Base-by-base conservation (phyloP, 2,888 invertebrate species). In the Colostygia pectinataria region DNA sequence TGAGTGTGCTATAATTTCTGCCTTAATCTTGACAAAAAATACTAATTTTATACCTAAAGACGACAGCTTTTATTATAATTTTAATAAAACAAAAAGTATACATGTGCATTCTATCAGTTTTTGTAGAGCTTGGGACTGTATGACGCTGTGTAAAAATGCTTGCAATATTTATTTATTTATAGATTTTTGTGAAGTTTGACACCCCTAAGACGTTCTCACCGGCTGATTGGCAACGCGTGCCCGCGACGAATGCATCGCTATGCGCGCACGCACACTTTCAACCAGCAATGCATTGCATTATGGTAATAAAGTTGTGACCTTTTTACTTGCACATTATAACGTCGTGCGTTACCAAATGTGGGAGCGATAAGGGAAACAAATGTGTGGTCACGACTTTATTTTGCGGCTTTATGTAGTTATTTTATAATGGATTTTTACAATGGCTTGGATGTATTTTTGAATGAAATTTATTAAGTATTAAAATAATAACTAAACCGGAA, bases 151-250 rank as follows among this genome's bases (percentile, higher is more conserved):
- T 18, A 18, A n/a, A n/a, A n/a, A n/a, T n/a, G n/a, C n/a, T 18
- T 18, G 18, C 18, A 18, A 18, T 18, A 18, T 18, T 18, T 3
- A 18, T 18, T 4, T 18, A 18, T 2, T 3, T 18, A 5, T 27
- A 5, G 10, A n/a, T 24, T 36, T 38, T 29, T 20, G n/a, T 18
- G 4, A n/a, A 2, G 8, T 29, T 4, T 40, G 54, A n/a, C 51
- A 55, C 7, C 59, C 59, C 53, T 60, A 46, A 25, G 9, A 4
- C 20, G n/a, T 48, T 44, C 47, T 9, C 32, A 33, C 44, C 50
- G 41, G 51, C 57, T 38, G 47, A 58, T 61, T 61, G 53, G 65
- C 38, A 20, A 64, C 66, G 66, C 74, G 71, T 71, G 72, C 67
- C 61, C 59, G 66, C 57, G 50, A 41, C 73, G 60, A 71, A 72